phyloP scores from a whole-genome alignment of 1,140 invertebrate genomes.

The Drosophila miranda region DNA sequence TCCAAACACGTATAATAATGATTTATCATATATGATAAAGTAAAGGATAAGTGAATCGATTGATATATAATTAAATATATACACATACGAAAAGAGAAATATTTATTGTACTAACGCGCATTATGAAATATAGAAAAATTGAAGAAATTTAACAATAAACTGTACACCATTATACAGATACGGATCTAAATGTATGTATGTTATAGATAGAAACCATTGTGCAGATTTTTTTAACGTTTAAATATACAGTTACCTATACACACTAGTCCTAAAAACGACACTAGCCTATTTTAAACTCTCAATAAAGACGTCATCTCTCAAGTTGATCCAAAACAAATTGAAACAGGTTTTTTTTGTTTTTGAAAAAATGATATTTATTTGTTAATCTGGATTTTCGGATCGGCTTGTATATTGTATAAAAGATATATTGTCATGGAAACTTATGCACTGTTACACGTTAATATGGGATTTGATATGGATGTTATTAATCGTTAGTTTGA shows the following conservation, averaged over 20 bases:
- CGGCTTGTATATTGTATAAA: slow-evolving; percentile 58
- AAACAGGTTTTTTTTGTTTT: slow-evolving; percentile 6
- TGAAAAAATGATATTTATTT: slow-evolving; percentile 41
- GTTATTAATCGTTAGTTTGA: slow-evolving; percentile 71
- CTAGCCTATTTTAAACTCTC: slow-evolving; percentile 74
- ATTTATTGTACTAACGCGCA: slow-evolving; percentile 57
- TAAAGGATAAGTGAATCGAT: slow-evolving; percentile 32
- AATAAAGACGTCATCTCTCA: slow-evolving; percentile 77
- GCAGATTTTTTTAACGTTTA: slow-evolving; percentile 72
- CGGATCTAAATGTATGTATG: slow-evolving; percentile 37
- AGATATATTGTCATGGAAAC: slow-evolving; percentile 71
- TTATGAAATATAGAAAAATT: slow-evolving; percentile 51
- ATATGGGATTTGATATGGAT: slow-evolving; percentile 44
- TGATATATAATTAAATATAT: slow-evolving; percentile 19
- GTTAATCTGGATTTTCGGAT: slow-evolving; percentile 34
- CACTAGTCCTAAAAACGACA: slow-evolving; percentile 69
- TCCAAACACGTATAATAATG: slow-evolving; percentile 57
- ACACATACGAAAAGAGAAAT: slow-evolving; percentile 46
- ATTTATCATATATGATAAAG: slow-evolving; percentile 18
- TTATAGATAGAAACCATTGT: slow-evolving; percentile 77
- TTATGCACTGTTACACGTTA: slow-evolving; percentile 47
- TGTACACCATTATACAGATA: slow-evolving; percentile 53
- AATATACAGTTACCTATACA: slow-evolving; percentile 77
- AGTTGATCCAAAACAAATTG: slow-evolving; percentile 47
- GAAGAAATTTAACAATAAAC: slow-evolving; percentile 51